Evolutionary conservation across 2,888 invertebrate genomes (phyloP).

Genomic region (Drosophila nigricruria): DNA sequence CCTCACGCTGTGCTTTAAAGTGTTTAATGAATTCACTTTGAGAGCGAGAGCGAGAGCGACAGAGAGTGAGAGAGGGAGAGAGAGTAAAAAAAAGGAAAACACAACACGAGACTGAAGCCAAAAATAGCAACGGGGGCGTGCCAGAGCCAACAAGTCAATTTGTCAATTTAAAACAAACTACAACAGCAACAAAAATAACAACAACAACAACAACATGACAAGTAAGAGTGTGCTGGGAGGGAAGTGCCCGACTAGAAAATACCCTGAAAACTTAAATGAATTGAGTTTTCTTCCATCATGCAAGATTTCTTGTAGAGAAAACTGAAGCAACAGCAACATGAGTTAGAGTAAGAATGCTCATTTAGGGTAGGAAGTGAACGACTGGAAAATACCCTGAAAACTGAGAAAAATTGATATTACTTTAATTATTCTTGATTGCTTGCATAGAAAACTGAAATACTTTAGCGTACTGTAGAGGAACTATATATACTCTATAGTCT

Average conservation of each 20-base stretch:
- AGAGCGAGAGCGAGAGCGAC: neutral
- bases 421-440: neutral
- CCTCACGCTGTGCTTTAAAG: conserved; percentile 47
- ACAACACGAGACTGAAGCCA: conserved; percentile 19
- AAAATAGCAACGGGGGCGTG: conserved; percentile 54
- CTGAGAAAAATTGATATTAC: neutral
- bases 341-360: no score
- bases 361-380: neutral
- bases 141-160: conserved; percentile 66
- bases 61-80: neutral
- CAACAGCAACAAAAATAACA: conserved; percentile 12
- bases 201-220: neutral
- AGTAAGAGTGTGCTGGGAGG: neutral
- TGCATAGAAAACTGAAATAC: neutral
- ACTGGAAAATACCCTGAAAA: neutral
- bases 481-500: no score
- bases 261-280: neutral
- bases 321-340: neutral
- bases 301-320: neutral
- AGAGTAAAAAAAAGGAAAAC: neutral
- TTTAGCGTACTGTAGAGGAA: no score
- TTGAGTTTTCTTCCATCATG: neutral
- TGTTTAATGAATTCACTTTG: conserved; percentile 67
- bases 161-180: conserved; percentile 73
- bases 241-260: conserved; percentile 1